Conservation (phyloP, 2,113 vertebrate genomes). For the Actenoides lindsayi region DNA sequence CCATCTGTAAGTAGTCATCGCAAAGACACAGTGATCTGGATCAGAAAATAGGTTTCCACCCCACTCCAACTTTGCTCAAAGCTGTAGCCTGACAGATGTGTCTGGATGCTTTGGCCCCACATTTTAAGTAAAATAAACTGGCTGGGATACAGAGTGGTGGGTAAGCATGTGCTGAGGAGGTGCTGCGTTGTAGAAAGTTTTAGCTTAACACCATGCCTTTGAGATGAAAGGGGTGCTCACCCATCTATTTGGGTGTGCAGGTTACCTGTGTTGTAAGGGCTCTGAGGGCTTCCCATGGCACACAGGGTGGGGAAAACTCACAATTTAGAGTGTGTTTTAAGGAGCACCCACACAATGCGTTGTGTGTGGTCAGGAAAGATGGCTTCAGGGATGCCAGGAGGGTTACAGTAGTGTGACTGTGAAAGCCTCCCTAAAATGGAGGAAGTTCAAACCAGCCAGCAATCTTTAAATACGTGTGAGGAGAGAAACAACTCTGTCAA, state of each 20-base stretch:
- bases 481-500: neutral
- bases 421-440: neutral
- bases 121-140: neutral
- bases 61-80: neutral
- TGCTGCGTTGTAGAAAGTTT: neutral
- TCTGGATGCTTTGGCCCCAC: neutral
- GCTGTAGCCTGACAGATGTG: neutral
- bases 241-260: neutral
- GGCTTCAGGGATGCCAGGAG: neutral
- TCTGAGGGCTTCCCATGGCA: neutral
- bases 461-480: neutral
- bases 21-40: neutral
- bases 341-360: neutral
- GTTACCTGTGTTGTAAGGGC: neutral
- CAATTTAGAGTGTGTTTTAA: neutral
- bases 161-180: neutral
- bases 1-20: neutral
- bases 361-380: neutral
- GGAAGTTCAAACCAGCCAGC: neutral
- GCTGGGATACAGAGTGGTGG: rapidly evolving
- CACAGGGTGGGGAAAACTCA: neutral
- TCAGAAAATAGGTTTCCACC: neutral
- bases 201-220: neutral
- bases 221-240: neutral
- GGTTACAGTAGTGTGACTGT: neutral